Evolutionary conservation across 2,797 vertebrate genomes (phyloP).

Genomic region (Cuculus canorus): DNA sequence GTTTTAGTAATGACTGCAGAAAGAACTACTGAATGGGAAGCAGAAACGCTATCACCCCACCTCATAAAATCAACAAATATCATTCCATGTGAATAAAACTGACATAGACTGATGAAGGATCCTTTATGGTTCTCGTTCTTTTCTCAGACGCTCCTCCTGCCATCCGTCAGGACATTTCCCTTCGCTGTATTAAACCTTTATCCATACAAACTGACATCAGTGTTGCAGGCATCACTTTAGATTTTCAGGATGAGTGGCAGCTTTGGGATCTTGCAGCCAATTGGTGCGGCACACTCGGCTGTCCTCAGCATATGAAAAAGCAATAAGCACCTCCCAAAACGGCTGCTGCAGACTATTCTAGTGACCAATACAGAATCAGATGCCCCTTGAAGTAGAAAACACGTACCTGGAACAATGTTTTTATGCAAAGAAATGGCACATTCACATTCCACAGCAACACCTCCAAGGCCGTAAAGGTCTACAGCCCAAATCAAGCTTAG

Average conservation of each 20-base stretch:
- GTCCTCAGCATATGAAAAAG: slow-evolving; percentile 49
- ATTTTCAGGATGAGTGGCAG: slow-evolving; percentile 64
- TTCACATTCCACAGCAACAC: slow-evolving; percentile 15
- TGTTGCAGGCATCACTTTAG: slow-evolving; percentile 64
- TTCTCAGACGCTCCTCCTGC: slow-evolving; percentile 40
- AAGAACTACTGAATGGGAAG: not conserved
- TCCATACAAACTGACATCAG: slow-evolving; percentile 49
- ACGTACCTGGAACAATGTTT: not conserved
- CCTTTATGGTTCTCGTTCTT: slow-evolving; percentile 4
- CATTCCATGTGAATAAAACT: slow-evolving; percentile 30
- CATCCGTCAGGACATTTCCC: slow-evolving; percentile 55
- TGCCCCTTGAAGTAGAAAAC: not conserved
- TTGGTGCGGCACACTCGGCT: slow-evolving; percentile 18
- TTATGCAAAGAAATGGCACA: slow-evolving; percentile 8
- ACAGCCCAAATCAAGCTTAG: not conserved
- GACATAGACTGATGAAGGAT: slow-evolving; percentile 4
- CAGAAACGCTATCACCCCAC: not conserved
- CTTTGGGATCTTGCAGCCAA: slow-evolving; percentile 60
- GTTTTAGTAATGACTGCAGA: not conserved
- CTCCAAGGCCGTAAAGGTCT: not conserved
- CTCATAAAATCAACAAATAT: slow-evolving; percentile 13
- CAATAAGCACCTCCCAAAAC: slow-evolving; percentile 31
- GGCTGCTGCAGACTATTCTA: slow-evolving; percentile 32
- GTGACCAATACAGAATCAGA: slow-evolving; percentile 58
- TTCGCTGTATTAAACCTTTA: slow-evolving; percentile 62